These are phyloP conservation scores for Dichetophora obliterata DNA, from an alignment of 2,888 invertebrate genomes.

Conservation along the genomic window DNA sequence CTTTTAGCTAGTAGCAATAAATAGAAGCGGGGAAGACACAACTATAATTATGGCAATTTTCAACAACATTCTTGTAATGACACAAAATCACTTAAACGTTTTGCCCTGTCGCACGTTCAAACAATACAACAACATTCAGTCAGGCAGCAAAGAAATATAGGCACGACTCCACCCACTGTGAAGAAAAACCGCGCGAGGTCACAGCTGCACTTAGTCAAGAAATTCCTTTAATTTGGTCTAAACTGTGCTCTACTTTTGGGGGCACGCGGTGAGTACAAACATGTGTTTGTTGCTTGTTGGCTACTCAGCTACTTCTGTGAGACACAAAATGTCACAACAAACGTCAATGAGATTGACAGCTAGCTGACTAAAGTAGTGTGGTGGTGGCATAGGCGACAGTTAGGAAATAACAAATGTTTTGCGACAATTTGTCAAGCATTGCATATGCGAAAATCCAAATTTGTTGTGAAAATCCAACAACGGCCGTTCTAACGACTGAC, in stretches of 20 bases:
- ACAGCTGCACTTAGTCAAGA: background rate
- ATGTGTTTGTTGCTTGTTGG: slow-evolving; percentile 24
- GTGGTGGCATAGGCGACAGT: background rate
- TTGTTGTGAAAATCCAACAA: background rate
- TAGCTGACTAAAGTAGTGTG: background rate
- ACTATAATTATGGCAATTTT: background rate
- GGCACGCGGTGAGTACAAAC: background rate
- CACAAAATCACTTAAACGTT: slow-evolving; percentile 21
- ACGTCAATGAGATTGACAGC: slow-evolving; percentile 16
- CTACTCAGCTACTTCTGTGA: background rate
- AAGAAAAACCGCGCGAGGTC: background rate
- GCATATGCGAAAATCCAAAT: background rate
- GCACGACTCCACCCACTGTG: background rate
- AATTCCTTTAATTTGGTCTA: slow-evolving; percentile 1
- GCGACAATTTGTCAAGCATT: slow-evolving; percentile 12
- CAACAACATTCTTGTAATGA: slow-evolving; percentile 20
- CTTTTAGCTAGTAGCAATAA: background rate
- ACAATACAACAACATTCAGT: background rate
- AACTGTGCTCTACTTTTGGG: background rate
- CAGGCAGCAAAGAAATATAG: background rate
- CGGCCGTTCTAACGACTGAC: background rate
- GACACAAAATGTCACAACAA: slow-evolving; percentile 13
- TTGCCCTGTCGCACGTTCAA: background rate
- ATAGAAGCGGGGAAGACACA: background rate
- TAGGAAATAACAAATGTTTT: background rate